These are phyloP conservation scores for Cyanistes caeruleus DNA, from an alignment of 2,113 vertebrate species.

Conservation along the genomic window DNA sequence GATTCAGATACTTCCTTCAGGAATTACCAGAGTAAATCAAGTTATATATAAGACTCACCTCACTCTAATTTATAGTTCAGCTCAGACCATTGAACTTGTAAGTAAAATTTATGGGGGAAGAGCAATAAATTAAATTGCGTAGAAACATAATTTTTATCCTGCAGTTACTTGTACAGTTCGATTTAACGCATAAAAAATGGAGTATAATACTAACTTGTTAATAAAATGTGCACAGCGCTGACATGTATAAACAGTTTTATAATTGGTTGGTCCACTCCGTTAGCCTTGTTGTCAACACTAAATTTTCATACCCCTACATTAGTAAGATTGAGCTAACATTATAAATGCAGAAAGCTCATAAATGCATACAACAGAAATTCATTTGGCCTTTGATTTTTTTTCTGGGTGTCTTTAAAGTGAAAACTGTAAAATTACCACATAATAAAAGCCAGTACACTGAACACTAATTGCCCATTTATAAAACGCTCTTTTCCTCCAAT, in stretches of 20 bases:
- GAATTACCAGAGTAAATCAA: slow-evolving; percentile 63
- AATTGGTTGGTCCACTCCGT: slow-evolving; percentile 73
- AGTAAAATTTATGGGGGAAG: slow-evolving; percentile 79
- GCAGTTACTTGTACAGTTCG: slow-evolving; percentile 70
- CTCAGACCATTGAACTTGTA: slow-evolving; percentile 71
- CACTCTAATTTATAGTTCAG: slow-evolving; percentile 72
- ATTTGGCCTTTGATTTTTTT: slow-evolving; percentile 69
- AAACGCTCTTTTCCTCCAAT: slow-evolving; percentile 62
- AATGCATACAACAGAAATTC: slow-evolving; percentile 75
- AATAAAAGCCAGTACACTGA: slow-evolving; percentile 77
- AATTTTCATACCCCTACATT: slow-evolving; percentile 72
- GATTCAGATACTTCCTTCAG: slow-evolving; percentile 47
- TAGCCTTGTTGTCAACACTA: slow-evolving; percentile 79
- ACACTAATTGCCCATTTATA: slow-evolving; percentile 78
- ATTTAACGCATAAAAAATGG: slow-evolving; percentile 72
- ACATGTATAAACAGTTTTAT: slow-evolving; percentile 77
- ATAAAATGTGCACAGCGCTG: slow-evolving; percentile 79
- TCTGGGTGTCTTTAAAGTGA: slow-evolving; percentile 70
- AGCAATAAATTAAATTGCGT: slow-evolving; percentile 78
- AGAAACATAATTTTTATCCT: slow-evolving; percentile 73
- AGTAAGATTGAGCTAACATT: slow-evolving; percentile 70
- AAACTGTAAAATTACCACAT: slow-evolving; percentile 83
- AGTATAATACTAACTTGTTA: slow-evolving; percentile 79
- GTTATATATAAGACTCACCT: slow-evolving; percentile 66
- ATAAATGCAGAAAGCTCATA: slow-evolving; percentile 77